Conservation (phyloP, 2,888 invertebrate species). For the Cantharis lateralis region DNA sequence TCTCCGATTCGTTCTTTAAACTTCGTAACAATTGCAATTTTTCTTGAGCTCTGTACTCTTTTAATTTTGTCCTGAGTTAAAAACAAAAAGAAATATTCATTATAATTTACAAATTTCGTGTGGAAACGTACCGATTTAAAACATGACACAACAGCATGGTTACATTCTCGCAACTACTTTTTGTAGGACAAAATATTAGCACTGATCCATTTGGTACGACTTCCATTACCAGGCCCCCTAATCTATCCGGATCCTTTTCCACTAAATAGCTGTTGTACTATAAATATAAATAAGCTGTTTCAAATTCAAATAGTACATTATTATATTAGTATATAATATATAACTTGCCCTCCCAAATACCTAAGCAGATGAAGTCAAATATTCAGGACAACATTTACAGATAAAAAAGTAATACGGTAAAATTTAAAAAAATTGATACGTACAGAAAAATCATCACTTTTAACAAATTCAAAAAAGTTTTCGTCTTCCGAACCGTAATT, state of each 20-base stretch:
- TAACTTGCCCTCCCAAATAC: too few relatives aligned
- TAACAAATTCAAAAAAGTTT: constrained; percentile 59
- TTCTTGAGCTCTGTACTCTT: constrained; percentile 62
- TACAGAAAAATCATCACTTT: constrained; percentile 60
- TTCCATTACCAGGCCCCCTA: constrained; percentile 81
- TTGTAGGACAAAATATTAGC: constrained; percentile 91
- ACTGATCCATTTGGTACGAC: constrained; percentile 80
- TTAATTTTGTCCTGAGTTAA: constrained; percentile 57
- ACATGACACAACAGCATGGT: constrained; percentile 74
- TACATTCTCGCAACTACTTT: constrained; percentile 91
- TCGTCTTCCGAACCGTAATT: constrained; percentile 56
- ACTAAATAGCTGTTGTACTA: constrained; percentile 60
- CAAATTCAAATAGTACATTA: background rate
- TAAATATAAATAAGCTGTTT: background rate
- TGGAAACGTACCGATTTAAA: constrained; percentile 44
- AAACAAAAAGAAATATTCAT: constrained; percentile 3
- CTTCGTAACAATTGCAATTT: constrained; percentile 66
- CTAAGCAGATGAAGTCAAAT: too few relatives aligned
- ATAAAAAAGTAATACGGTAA: background rate
- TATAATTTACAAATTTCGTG: constrained; percentile 6
- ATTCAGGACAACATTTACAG: too few relatives aligned
- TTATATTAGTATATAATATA: too few relatives aligned
- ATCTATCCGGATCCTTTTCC: constrained; percentile 76
- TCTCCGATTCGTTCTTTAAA: constrained; percentile 66
- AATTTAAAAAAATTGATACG: constrained; percentile 28